Evolutionary conservation across 2,113 vertebrate genomes (phyloP), one percentile per base, ranked within the genome.

Genomic region (Percopsis transmontana): DNA sequence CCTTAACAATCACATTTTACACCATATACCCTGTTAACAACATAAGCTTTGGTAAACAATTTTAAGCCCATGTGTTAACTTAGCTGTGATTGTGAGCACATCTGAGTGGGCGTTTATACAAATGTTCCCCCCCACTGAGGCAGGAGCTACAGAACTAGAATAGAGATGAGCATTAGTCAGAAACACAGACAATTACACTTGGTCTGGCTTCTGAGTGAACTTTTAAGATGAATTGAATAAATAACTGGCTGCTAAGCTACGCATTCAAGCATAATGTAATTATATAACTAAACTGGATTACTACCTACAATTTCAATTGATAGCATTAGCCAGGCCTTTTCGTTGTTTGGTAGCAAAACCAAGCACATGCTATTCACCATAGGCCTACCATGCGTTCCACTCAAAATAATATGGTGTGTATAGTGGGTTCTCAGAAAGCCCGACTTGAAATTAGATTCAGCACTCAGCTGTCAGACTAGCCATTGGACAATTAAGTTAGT

Each of bases 401-500:
- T n/a, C n/a, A n/a, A n/a, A 45, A 14, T 45, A 45, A 14, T 45
- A 45, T 12, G 7, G 11, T 45, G 8, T 12, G 8, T 18, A 7
- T 16, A 6, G 14, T 7, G 27, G 7, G 9, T 33, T 24, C 15
- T 12, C 24, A 41, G 10, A n/a, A 62, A 68, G 40, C 14, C 42
- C 65, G 67, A 51, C 39, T 63, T 61, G 3, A 33, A 24, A 75
- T 78, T 20, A 74, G 38, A 63, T 65, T 50, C 65, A 39, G 48
- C 41, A 62, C 24, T 72, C 48, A 20, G 20, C 53, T 18, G 18
- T 67, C 66, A 64, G 47, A 1, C 54, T 79, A 75, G 80, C 64
- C 64, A 79, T 80, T 62, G 60, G 52, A 53, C 79, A 75, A 84
- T 70, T 33, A 53, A 42, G 66, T 72, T 79, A 81, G 56, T 47